Percentiles rank a stretch among this genome's conserved stretches.
These are phyloP conservation scores for Leptopilina boulardi DNA, from an alignment of 1,140 invertebrate species.

Conservation along the genomic window DNA sequence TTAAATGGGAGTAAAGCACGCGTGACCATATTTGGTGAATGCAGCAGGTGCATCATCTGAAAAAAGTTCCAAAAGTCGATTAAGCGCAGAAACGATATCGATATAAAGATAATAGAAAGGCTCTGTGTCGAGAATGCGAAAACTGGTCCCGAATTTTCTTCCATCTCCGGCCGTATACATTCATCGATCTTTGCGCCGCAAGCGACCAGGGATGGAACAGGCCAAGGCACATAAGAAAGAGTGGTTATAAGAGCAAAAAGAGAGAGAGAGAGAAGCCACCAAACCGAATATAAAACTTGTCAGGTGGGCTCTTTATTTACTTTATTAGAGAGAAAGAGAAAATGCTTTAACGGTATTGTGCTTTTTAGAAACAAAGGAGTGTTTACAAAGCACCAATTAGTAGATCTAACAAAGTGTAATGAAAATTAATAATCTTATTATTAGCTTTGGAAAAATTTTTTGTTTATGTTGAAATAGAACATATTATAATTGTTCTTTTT, in stretches of 20 bases:
- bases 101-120: conserved; percentile 24
- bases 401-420: no score
- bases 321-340: background rate
- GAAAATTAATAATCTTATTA: no score
- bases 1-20: background rate
- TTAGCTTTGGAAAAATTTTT: no score
- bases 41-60: conserved; percentile 4
- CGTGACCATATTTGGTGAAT: conserved; percentile 2
- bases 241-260: background rate
- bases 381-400: no score
- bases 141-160: conserved; percentile 29
- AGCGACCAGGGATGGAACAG: background rate
- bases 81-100: conserved; percentile 25
- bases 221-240: background rate
- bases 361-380: background rate
- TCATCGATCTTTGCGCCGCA: no score
- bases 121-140: background rate
- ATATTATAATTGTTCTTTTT: no score
- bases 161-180: background rate
- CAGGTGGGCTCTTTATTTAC: conserved; percentile 28
- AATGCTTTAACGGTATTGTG: conserved; percentile 17
- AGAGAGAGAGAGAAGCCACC: background rate
- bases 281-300: conserved; percentile 7
- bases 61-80: conserved; percentile 3
- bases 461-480: no score